These are phyloP conservation scores for Pangasianodon hypophthalmus DNA, from an alignment of 2,113 vertebrate species.

Conservation along the genomic window DNA sequence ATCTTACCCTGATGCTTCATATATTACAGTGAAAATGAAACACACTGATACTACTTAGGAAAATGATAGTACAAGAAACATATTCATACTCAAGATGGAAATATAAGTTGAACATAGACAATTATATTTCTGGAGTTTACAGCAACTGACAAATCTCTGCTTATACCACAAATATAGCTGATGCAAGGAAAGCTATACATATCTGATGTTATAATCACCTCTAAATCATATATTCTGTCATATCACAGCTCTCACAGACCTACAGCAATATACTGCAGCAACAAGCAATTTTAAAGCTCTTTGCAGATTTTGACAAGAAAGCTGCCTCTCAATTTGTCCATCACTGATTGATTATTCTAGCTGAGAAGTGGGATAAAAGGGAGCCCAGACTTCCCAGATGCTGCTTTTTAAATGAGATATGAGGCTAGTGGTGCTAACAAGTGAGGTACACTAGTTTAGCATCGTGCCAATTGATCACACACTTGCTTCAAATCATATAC, in stretches of 20 bases:
- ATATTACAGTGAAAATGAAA: neutral
- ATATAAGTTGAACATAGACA: neutral
- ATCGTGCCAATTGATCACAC: neutral
- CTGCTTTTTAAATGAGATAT: constrained; percentile 7
- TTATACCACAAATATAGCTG: neutral
- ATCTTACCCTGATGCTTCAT: neutral
- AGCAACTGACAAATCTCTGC: neutral
- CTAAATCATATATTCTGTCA: neutral
- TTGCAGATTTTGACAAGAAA: neutral
- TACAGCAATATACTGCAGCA: constrained; percentile 5
- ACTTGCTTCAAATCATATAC: too few relatives aligned
- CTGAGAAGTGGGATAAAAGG: neutral
- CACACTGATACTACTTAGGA: neutral
- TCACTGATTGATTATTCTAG: constrained; percentile 14
- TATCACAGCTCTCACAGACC: constrained; percentile 10
- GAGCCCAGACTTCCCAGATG: neutral
- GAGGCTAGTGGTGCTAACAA: neutral
- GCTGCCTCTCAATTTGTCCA: neutral
- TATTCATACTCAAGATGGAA: neutral
- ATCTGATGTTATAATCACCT: neutral
- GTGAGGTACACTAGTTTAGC: neutral
- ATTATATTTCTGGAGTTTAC: neutral
- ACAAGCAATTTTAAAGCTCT: neutral
- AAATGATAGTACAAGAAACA: neutral
- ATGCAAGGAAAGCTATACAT: neutral